Evolutionary conservation across 2,888 invertebrate genomes (phyloP).

Genomic region (Orthosia gracilis): DNA sequence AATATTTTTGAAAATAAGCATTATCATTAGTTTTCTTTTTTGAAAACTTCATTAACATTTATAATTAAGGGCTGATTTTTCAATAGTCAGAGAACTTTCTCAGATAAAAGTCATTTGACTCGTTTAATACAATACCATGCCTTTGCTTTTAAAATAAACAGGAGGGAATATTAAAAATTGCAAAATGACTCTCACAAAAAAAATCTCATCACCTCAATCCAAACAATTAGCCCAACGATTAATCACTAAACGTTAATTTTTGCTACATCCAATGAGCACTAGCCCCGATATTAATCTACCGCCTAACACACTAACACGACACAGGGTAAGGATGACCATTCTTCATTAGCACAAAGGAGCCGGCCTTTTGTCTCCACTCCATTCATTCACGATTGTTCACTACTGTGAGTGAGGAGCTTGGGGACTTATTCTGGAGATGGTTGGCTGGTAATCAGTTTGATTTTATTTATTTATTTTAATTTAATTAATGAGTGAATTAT

Average conservation of each 20-base stretch:
- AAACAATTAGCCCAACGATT: constrained; percentile 41
- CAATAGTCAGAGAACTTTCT: too few species aligned
- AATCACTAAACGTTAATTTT: constrained; percentile 63
- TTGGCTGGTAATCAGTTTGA: constrained; percentile 3
- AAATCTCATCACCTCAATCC: not conserved
- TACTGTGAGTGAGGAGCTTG: constrained; percentile 77
- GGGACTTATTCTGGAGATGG: constrained; percentile 74
- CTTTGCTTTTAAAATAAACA: too few species aligned
- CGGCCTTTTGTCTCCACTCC: constrained; percentile 87
- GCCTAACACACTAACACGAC: constrained; percentile 85
- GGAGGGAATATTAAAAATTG: too few species aligned
- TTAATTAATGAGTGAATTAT: too few species aligned
- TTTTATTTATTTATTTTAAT: constrained; percentile 5
- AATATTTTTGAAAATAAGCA: too few species aligned
- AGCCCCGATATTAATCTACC: constrained; percentile 82
- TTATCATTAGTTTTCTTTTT: too few species aligned
- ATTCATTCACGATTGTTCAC: constrained; percentile 89
- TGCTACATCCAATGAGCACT: constrained; percentile 65
- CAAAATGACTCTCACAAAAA: not conserved
- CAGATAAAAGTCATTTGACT: too few species aligned
- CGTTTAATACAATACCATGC: too few species aligned
- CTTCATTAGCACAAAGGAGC: constrained; percentile 90
- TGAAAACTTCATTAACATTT: too few species aligned
- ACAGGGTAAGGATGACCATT: constrained; percentile 87
- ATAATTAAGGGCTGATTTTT: too few species aligned